phyloP scores from a whole-genome alignment of 2,113 vertebrate genomes.

The Misgurnus mizolepis region DNA sequence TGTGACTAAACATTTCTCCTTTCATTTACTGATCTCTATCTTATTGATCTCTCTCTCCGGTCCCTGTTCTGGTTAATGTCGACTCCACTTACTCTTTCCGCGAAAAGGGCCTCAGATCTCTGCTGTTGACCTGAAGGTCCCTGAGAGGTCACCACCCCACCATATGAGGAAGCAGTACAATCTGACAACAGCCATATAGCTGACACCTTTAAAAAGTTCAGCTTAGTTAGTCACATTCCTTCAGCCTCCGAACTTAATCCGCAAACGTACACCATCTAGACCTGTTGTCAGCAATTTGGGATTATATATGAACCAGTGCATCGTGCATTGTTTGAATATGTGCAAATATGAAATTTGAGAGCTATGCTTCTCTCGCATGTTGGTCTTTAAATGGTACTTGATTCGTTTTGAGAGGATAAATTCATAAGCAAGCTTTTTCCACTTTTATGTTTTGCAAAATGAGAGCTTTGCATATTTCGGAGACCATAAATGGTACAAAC shows the following conservation, averaged over 20 bases:
- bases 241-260: background rate
- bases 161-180: background rate
- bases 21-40: background rate
- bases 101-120: constrained; percentile 5
- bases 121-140: constrained; percentile 20
- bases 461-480: background rate
- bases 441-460: background rate
- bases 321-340: too few species aligned
- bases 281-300: background rate
- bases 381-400: background rate
- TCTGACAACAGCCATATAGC: constrained; percentile 4
- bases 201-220: constrained; percentile 9
- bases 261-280: background rate
- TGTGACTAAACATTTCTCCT: constrained; percentile 5
- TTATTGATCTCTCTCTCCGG: constrained; percentile 20
- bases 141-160: constrained; percentile 19
- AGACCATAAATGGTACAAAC: constrained; percentile 1
- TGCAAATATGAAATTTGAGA: too few species aligned
- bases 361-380: background rate
- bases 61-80: constrained; percentile 37
- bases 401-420: background rate
- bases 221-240: background rate
- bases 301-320: too few species aligned
- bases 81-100: constrained; percentile 10
- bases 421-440: background rate